Evolutionary conservation across 37 sponge, comb jelly and placozoan species (phyloP), one percentile per base, ranked within the genome.

Genomic region (Spongilla lacustris): DNA sequence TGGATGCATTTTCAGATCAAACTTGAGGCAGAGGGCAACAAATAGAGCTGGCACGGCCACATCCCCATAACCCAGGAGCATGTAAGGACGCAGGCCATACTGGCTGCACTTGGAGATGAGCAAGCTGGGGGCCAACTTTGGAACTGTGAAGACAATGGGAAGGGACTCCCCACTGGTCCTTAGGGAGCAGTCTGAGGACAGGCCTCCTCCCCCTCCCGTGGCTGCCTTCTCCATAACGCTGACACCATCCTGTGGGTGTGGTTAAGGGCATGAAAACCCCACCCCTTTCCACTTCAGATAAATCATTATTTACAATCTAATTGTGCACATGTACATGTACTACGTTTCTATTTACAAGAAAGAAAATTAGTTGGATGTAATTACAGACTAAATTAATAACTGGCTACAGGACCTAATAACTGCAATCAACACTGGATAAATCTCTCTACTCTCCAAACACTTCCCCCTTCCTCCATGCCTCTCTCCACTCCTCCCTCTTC

Each of bases 151-250:
- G 17, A 88, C 82, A 13, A 92, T 69, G 14, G 89, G 86, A 0
- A 88, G 67, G 12, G 36, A 24, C 69, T 88, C 88, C 0, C 27
- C 14, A 22, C 29, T 29, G 3, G n/a, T 36, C 46, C 46, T 46
- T 46, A 46, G 46, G 46, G 8, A 10, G 8, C 46, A 46, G 46
- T 46, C 46, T 8, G 8, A 46, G 46, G 46, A 10, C 4, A 4
- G 4, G 8, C 46, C 46, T 2, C 73, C 66, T n/a, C 24, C 66
- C 21, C 41, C 80, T 29, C 95, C 95, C 29, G 85, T 80, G 0
- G 93, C 93, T 8, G 93, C 89, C 84, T 84, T 92, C 76, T 88
- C 96, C 96, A 96, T 96, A 72, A 96, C 87, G 82, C 93, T 93
- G 33, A 70, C 77, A 68, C 86, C 83, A 86, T 96, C 91, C 93